Percentiles rank a stretch among this genome's conserved stretches.
Conservation (phyloP, 2,888 invertebrate species). For the Aethes cnicana region DNA sequence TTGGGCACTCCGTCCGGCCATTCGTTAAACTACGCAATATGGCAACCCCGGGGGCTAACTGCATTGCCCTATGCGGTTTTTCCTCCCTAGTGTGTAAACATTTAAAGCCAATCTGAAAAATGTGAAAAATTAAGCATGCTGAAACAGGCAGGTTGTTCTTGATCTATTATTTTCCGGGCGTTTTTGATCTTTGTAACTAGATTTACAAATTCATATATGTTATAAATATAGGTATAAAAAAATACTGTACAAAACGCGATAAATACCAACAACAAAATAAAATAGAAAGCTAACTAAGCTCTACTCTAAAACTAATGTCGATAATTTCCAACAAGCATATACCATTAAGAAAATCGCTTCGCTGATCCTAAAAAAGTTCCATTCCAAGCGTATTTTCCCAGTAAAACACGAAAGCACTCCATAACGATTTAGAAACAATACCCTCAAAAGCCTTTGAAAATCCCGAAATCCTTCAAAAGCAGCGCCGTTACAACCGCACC, state of each 20-base stretch:
- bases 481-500: slow-evolving; percentile 49
- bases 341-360: slow-evolving; percentile 7
- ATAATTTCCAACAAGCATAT: slow-evolving; percentile 1
- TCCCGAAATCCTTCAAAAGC: slow-evolving; percentile 49
- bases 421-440: slow-evolving; percentile 47
- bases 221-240: too few relatives aligned
- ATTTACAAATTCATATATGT: too few relatives aligned
- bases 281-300: too few relatives aligned
- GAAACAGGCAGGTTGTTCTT: too few relatives aligned
- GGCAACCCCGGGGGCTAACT: slow-evolving; percentile 5
- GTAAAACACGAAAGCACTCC: slow-evolving; percentile 51
- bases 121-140: too few relatives aligned
- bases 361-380: slow-evolving; percentile 20
- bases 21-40: slow-evolving; percentile 19
- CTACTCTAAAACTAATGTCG: not conserved
- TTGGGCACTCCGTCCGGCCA: slow-evolving; percentile 12
- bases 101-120: too few relatives aligned
- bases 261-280: too few relatives aligned
- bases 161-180: too few relatives aligned
- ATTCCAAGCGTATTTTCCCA: slow-evolving; percentile 27
- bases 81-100: too few relatives aligned
- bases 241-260: too few relatives aligned
- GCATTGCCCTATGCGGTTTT: slow-evolving; percentile 12
- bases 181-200: too few relatives aligned
- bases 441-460: slow-evolving; percentile 47